Evolutionary conservation across 2,797 vertebrate genomes (phyloP).

Genomic region (Toxotes lorentzi): DNA sequence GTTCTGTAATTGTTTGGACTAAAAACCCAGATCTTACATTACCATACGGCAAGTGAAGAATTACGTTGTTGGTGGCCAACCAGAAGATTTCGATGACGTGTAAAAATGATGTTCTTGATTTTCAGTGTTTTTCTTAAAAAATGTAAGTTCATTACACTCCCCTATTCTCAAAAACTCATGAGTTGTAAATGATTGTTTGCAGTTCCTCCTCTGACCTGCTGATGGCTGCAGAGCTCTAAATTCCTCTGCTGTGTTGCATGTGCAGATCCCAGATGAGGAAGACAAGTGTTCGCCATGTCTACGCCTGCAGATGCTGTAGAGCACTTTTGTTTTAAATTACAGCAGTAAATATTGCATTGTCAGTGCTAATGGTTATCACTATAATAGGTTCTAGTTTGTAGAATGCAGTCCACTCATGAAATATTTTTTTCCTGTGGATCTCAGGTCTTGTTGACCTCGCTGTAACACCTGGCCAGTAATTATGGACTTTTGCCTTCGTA

Average conservation of each 20-base stretch:
- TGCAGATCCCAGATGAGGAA: constrained; percentile 8
- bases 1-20: background rate
- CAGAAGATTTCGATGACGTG: background rate
- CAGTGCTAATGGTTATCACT: constrained; percentile 28
- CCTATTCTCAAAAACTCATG: background rate
- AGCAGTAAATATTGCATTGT: constrained; percentile 36
- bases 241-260: constrained; percentile 19
- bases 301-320: constrained; percentile 4
- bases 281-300: background rate
- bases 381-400: constrained; percentile 37
- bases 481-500: constrained; percentile 62
- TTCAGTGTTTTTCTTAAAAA: background rate
- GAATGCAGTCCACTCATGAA: constrained; percentile 7
- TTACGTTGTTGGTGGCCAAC: background rate
- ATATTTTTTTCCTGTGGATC: constrained; percentile 17
- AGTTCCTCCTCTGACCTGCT: constrained; percentile 66
- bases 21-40: background rate
- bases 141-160: background rate
- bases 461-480: constrained; percentile 65
- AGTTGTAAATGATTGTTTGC: constrained; percentile 13
- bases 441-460: constrained; percentile 54
- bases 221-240: constrained; percentile 75
- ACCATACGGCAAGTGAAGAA: background rate
- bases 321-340: constrained; percentile 25
- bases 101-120: background rate